Conservation (phyloP, 2,113 vertebrate species). For the Oryctolagus cuniculus region DNA sequence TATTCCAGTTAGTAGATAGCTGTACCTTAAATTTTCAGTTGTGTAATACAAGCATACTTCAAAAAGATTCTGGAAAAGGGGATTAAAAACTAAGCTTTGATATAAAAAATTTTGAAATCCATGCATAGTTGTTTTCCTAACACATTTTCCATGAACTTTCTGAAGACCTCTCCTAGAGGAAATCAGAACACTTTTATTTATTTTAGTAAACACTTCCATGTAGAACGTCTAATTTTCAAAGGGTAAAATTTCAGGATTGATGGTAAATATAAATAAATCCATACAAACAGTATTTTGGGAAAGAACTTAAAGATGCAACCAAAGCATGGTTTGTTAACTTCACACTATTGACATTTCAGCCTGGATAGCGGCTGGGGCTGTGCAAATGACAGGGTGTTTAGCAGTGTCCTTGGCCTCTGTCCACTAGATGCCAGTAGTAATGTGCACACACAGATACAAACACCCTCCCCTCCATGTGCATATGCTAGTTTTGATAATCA, state of each 20-base stretch:
- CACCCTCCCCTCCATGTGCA: background rate
- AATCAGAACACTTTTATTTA: background rate
- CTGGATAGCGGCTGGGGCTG: background rate
- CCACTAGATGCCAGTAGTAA: too few relatives aligned
- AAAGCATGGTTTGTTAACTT: background rate
- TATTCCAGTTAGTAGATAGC: background rate
- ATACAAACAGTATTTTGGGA: constrained; percentile 66
- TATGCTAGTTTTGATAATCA: background rate
- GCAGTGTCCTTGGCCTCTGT: background rate
- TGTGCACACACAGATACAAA: background rate
- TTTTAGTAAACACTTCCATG: constrained; percentile 66
- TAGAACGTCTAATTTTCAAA: constrained; percentile 89
- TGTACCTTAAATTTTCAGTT: background rate
- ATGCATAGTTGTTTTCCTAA: too few relatives aligned
- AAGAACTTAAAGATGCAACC: constrained; percentile 48
- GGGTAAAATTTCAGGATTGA: constrained; percentile 73
- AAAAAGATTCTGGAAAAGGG: background rate
- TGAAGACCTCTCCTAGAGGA: background rate
- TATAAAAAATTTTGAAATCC: too few relatives aligned
- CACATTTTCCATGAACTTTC: too few relatives aligned
- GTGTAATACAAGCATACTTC: background rate
- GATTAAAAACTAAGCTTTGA: too few relatives aligned
- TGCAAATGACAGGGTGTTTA: background rate
- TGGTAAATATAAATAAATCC: constrained; percentile 64
- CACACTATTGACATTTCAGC: background rate